Base-by-base conservation (phyloP, 2,797 vertebrate genomes). In the Tragopan temminckii region DNA sequence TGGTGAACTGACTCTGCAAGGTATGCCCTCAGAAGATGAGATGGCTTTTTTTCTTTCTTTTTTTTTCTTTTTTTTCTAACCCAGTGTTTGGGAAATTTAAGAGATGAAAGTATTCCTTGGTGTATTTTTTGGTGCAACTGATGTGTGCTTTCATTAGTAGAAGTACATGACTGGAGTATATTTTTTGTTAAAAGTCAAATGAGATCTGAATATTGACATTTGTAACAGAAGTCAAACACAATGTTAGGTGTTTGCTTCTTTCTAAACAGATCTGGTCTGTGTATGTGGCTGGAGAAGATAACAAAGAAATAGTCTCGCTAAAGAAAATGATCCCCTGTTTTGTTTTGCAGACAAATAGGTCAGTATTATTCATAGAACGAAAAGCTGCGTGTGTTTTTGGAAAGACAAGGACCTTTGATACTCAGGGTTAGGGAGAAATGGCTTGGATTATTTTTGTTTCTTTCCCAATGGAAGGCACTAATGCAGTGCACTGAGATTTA, bases 331-430 rank as follows among this genome's bases (percentile, higher is more conserved):
- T 86, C 46, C 38, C 80, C 31, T 80, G 58, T 46, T 91, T 94
- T 74, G 92, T 85, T 77, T 94, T 96, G 77, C 46, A 81, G 76
- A 57, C 80, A 93, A 92, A 80, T 78, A 82, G 85, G 91, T 94
- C 93, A 89, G 7, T 93, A 89, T 95, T 96, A 90, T 92, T 95
- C 77, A 86, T 81, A 92, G 80, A 69, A 67, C 38, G 72, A 67
- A 93, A 93, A 86, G 19, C 80, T 90, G 55, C 46, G 76, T 4
- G 9, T 82, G 64, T 33, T 95, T 93, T 82, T 82, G 72, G 85
- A 50, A 76, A 78, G 58, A 36, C 45, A 84, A 90, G 70, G 69
- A 89, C 81, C 85, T 89, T 94, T 43, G 76, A 33, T 88, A 88
- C 85, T 43, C 36, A 66, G 53, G 70, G 55, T 55, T 89, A 79